Evolutionary conservation across 2,888 invertebrate species (phyloP).

Genomic region (Oithona nana): DNA sequence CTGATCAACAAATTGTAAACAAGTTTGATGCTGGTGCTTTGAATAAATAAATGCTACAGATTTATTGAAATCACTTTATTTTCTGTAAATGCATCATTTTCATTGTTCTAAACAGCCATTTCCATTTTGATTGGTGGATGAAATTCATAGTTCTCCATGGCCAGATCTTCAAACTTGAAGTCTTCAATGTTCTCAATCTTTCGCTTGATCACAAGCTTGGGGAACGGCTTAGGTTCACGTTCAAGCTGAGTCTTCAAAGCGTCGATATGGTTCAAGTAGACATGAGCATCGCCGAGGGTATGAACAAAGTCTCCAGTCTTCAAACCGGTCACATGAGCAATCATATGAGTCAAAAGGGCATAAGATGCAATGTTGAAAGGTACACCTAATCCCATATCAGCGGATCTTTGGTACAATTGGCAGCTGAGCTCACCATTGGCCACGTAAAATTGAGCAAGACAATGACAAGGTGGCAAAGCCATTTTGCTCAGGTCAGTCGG

Average conservation of each 20-base stretch:
- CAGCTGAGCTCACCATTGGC: constrained; percentile 47
- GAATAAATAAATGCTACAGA: no score
- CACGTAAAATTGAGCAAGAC: constrained; percentile 84
- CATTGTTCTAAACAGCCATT: constrained; percentile 52
- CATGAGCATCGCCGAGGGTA: constrained; percentile 83
- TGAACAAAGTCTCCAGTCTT: constrained; percentile 87
- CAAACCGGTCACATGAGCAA: constrained; percentile 78
- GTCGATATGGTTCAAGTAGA: constrained; percentile 74
- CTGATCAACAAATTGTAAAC: no score
- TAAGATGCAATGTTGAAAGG: constrained; percentile 98
- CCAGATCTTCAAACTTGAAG: constrained; percentile 67
- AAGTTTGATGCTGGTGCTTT: no score
- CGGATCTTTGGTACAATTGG: constrained; percentile 83
- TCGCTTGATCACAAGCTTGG: constrained; percentile 53
- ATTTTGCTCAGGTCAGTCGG: constrained; percentile 64
- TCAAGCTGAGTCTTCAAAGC: constrained; percentile 58
- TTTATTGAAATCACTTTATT: background rate
- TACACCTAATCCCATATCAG: constrained; percentile 94
- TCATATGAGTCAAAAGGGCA: constrained; percentile 77
- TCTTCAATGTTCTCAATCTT: constrained; percentile 60
- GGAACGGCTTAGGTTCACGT: constrained; percentile 61
- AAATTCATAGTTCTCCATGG: constrained; percentile 61
- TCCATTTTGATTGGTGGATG: constrained; percentile 77
- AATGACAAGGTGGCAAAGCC: constrained; percentile 94
- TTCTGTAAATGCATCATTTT: background rate